Conservation (phyloP, 2,888 invertebrate species). For the Tachina lurida region DNA sequence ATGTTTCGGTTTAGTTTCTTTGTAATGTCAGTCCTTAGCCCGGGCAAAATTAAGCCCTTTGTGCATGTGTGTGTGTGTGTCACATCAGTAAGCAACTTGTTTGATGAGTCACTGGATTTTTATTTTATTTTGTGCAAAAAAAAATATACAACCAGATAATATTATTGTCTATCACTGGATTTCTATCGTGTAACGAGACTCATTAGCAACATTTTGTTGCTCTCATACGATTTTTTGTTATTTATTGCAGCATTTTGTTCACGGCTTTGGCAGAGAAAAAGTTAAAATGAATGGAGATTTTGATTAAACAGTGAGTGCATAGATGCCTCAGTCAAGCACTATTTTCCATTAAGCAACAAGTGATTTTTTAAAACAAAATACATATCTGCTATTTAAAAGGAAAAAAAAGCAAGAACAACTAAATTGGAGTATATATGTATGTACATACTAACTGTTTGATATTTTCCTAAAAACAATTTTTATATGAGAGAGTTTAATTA, state of each 20-base stretch:
- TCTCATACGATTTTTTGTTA: conserved; percentile 5
- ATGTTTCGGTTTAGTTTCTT: conserved; percentile 8
- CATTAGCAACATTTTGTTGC: conserved; percentile 52
- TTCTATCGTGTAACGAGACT: conserved; percentile 44
- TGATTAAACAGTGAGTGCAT: neutral
- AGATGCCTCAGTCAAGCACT: neutral
- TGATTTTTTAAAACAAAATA: neutral
- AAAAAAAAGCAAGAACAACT: too few relatives aligned
- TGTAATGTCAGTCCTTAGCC: conserved; percentile 10
- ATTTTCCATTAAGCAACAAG: neutral
- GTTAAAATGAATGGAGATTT: conserved; percentile 8
- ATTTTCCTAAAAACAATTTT: too few relatives aligned
- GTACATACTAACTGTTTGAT: too few relatives aligned
- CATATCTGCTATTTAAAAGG: too few relatives aligned
- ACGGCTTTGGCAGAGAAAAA: neutral
- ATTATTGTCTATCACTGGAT: conserved; percentile 23
- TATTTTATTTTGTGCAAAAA: neutral
- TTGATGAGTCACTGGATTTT: neutral
- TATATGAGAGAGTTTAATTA: too few relatives aligned
- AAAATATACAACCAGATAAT: neutral
- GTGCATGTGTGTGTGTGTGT: neutral
- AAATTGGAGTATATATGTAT: too few relatives aligned
- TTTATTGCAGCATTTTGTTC: conserved; percentile 13
- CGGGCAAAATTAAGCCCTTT: conserved; percentile 4
- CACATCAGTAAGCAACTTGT: neutral